Base-by-base conservation (phyloP, 2,888 invertebrate genomes). In the Spodoptera picta region DNA sequence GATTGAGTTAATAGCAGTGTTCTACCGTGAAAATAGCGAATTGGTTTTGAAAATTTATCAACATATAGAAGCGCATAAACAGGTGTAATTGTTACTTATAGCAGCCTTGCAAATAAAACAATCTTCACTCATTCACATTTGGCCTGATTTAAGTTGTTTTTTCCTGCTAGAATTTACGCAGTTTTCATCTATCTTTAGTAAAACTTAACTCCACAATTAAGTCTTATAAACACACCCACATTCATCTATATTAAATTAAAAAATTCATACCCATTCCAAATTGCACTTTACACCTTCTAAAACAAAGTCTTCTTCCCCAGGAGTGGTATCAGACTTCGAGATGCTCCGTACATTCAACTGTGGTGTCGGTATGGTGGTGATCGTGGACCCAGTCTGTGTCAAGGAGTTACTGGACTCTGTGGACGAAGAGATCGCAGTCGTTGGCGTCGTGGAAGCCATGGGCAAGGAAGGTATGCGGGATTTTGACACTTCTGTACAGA, bases 341-440 rank as follows among this genome's bases (percentile, higher is more conserved):
- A 96, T 99, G 97, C 94, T 98, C 12, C 95, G 97, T 52, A 98
- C 98, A 0, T 98, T 99, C 90, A 99, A 99, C 93, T 99, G 99
- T 91, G 99, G 99, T 0, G 95, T 99, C 47, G 99, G 99, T 0
- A 97, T 97, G 91, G 95, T 98, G 24, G 89, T 98, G 51, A 95
- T 99, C 45, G 97, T 97, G 9, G 95, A 96, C 12, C 93, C 95
- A 4, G 87, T 93, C n/a, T 86, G 96, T 42, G 95, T 95, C 69
- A 87, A 95, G 0, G 92, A 93, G 54, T 82, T 96, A 53, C 64
- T 93, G 9, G 85, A 81, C 0, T 51, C 78, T 0, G 90, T 94
- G 1, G 87, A 85, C 3, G 79, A 69, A 0, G 88, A 86, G 12
- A 88, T 95, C 5, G 90, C 90, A 14, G 78, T 95, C 0, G 87